Percentiles rank a stretch among this genome's conserved stretches.
Conservation (phyloP, 2,113 vertebrate species). For the Pholis gunnellus region DNA sequence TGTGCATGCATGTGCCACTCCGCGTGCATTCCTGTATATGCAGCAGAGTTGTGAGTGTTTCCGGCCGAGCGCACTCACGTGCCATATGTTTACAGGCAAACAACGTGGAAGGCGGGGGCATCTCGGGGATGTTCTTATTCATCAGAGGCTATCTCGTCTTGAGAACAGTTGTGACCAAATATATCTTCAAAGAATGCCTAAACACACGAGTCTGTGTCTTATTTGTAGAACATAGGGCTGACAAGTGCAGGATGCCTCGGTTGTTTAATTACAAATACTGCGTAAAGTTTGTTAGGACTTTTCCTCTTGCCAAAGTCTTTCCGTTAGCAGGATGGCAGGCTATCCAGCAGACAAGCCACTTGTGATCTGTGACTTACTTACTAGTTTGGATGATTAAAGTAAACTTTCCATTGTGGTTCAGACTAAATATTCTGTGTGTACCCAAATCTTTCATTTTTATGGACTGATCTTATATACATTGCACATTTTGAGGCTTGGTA, state of each 20-base stretch:
- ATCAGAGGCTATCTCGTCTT: neutral
- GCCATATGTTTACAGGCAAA: conserved; percentile 54
- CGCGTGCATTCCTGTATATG: neutral
- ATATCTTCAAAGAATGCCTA: neutral
- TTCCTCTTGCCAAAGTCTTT: conserved; percentile 2
- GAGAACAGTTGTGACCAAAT: conserved; percentile 2
- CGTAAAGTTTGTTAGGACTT: conserved; percentile 54
- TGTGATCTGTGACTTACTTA: neutral
- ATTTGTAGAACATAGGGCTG: neutral
- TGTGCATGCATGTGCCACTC: conserved; percentile 20
- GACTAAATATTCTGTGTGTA: conserved; percentile 37
- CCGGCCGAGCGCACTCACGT: conserved; percentile 49
- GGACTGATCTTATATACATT: neutral
- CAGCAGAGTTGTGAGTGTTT: conserved; percentile 26
- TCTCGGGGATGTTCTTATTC: neutral
- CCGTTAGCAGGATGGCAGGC: neutral
- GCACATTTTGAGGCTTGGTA: neutral
- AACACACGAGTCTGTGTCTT: neutral
- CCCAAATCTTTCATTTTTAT: conserved; percentile 5
- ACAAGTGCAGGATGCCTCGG: neutral
- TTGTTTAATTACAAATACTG: conserved; percentile 51
- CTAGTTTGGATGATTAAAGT: conserved; percentile 14
- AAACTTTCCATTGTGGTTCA: conserved; percentile 27
- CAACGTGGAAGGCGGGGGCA: conserved; percentile 20
- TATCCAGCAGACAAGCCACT: conserved; percentile 6